A percentile compares a stretch with the other conserved stretches of the same genome.
phyloP scores from a whole-genome alignment of 2,888 invertebrate genomes.

The Lapara coniferarum region DNA sequence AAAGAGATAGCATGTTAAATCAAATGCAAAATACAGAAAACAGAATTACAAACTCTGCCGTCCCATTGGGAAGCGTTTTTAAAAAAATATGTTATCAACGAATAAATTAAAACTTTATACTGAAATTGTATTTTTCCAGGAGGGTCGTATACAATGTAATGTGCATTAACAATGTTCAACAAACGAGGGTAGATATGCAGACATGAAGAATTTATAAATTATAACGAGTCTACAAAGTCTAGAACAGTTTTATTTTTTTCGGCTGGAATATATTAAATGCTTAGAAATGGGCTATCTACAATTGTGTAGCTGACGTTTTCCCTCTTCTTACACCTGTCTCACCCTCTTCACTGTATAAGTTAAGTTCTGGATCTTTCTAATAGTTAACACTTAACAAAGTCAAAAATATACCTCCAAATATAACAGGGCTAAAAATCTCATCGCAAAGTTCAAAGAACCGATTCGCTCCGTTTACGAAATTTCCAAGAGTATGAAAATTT shows the following conservation, averaged over 20 bases:
- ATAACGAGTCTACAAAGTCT: background rate
- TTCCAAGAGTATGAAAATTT: constrained; percentile 43
- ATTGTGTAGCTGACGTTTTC: background rate
- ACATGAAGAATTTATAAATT: background rate
- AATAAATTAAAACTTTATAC: too few relatives aligned
- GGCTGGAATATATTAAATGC: background rate
- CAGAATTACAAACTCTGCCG: too few relatives aligned
- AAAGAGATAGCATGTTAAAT: too few relatives aligned
- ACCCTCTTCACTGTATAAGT: background rate
- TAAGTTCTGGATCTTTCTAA: background rate
- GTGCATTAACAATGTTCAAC: background rate
- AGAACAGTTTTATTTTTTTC: background rate
- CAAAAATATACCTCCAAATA: background rate
- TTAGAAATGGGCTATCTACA: background rate
- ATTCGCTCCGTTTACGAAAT: constrained; percentile 37
- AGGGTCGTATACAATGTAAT: too few relatives aligned
- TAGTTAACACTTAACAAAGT: background rate
- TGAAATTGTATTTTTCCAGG: too few relatives aligned
- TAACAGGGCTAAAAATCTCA: constrained; percentile 13
- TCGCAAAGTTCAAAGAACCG: constrained; percentile 38
- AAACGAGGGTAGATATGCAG: background rate
- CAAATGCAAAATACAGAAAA: too few relatives aligned
- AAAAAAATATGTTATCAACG: too few relatives aligned
- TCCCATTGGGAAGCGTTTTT: too few relatives aligned
- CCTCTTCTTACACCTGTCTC: background rate